These are phyloP conservation scores for Rhadina sibilatrix DNA, from an alignment of 2,113 vertebrate genomes.

Conservation along the genomic window DNA sequence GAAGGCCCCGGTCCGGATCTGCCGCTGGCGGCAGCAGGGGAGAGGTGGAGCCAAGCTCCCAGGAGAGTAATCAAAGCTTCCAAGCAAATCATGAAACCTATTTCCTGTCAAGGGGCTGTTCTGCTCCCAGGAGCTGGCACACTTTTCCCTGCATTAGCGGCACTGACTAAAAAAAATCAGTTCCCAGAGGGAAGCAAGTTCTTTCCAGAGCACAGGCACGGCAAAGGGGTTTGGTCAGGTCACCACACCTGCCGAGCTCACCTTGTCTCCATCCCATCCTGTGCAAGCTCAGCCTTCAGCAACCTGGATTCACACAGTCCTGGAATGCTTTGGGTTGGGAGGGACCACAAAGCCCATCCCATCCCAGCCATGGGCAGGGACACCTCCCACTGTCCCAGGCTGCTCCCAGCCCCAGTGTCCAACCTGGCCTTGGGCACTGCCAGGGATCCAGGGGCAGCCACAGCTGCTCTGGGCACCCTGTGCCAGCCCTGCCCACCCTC, in stretches of 20 bases:
- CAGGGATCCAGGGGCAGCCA: background rate
- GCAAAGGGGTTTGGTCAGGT: background rate
- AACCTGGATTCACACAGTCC: background rate
- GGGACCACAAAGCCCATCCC: fast-evolving
- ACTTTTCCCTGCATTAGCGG: background rate
- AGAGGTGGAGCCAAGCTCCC: background rate
- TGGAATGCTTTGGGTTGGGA: background rate
- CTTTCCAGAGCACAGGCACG: fast-evolving
- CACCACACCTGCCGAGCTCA: background rate
- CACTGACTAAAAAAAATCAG: background rate
- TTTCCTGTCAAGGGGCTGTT: background rate
- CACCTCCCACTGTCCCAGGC: fast-evolving
- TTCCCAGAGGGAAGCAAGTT: background rate
- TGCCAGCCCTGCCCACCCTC: background rate
- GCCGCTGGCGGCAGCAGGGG: background rate
- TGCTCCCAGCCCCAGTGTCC: background rate
- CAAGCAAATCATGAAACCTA: background rate
- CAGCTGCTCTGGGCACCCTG: background rate
- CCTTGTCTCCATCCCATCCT: background rate
- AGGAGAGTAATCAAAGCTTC: background rate
- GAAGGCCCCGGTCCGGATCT: background rate
- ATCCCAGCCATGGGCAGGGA: too few species aligned
- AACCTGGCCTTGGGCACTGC: fast-evolving
- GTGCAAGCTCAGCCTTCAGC: background rate
- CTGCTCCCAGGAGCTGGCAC: background rate